Percentiles rank a stretch among this genome's conserved stretches.
Evolutionary conservation across 2,797 vertebrate species (phyloP).

Genomic region (Octomys mimax): DNA sequence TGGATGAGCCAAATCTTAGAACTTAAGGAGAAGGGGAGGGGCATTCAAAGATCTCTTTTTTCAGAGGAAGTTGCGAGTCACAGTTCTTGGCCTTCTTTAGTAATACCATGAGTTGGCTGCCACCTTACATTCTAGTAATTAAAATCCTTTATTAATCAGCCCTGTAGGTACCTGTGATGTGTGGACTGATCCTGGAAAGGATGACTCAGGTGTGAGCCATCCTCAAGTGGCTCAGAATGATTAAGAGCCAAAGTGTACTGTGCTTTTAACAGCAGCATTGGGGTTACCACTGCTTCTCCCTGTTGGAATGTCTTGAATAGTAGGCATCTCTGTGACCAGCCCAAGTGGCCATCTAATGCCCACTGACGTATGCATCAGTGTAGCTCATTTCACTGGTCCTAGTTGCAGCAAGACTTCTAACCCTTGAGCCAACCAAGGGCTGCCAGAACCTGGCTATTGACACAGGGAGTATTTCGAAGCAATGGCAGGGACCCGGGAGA

Average conservation of each 20-base stretch:
- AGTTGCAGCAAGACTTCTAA: neutral
- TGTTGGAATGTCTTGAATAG: neutral
- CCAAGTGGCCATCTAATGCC: neutral
- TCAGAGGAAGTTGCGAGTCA: neutral
- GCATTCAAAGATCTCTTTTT: conserved; percentile 42
- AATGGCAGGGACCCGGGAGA: neutral
- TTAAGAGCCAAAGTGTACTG: neutral
- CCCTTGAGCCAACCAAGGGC: neutral
- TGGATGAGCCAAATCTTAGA: neutral
- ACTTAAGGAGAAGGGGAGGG: neutral
- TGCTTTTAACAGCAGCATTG: neutral
- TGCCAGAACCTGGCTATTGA: neutral
- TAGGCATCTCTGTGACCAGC: neutral
- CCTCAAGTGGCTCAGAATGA: neutral
- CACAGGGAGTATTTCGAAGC: neutral
- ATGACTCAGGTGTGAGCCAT: conserved; percentile 21
- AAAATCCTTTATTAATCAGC: conserved; percentile 6
- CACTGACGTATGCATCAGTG: neutral
- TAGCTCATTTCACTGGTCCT: neutral
- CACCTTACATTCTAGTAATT: neutral
- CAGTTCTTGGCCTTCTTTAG: neutral
- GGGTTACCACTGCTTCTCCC: neutral
- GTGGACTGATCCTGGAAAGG: neutral
- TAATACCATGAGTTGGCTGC: neutral
- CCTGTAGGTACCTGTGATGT: neutral